phyloP scores from a whole-genome alignment of 1,140 invertebrate species.

The Drosophila seguyi region DNA sequence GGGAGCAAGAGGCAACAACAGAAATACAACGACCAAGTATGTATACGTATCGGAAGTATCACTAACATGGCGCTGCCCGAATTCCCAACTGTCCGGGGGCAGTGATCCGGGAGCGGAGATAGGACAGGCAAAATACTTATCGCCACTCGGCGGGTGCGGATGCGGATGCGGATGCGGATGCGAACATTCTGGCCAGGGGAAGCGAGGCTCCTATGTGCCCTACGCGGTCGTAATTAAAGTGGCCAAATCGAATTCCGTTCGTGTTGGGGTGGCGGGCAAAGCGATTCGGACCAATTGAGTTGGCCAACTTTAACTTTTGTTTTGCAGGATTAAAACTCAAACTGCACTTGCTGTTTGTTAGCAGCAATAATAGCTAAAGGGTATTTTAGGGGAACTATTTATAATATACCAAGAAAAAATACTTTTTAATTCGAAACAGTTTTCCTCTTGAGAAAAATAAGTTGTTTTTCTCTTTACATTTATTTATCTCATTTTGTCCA shows the following conservation, averaged over 20 bases:
- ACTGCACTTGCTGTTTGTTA: slow-evolving; percentile 3
- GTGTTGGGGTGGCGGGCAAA: slow-evolving; percentile 20
- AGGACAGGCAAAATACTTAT: slow-evolving; percentile 53
- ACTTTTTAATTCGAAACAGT: neutral
- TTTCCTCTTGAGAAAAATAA: neutral
- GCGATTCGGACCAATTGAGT: slow-evolving; percentile 30
- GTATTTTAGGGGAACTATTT: neutral
- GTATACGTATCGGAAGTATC: slow-evolving; percentile 36
- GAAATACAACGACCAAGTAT: slow-evolving; percentile 40
- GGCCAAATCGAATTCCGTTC: slow-evolving; percentile 45
- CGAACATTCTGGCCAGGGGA: slow-evolving; percentile 16
- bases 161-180: neutral
- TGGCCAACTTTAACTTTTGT: slow-evolving; percentile 34
- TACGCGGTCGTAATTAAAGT: slow-evolving; percentile 57
- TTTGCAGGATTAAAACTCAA: slow-evolving; percentile 35
- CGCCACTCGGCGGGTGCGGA: slow-evolving; percentile 33
- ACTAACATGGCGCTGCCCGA: slow-evolving; percentile 44
- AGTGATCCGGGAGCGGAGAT: slow-evolving; percentile 26
- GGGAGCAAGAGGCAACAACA: slow-evolving; percentile 46
- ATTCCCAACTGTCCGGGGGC: slow-evolving; percentile 27
- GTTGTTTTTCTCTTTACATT: neutral
- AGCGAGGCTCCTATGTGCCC: slow-evolving; percentile 52
- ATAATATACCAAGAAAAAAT: too few species aligned
- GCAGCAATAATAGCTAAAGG: neutral
- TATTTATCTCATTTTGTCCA: neutral